phyloP scores from a whole-genome alignment of 2,797 vertebrate genomes.

The Erpetoichthys calabaricus region DNA sequence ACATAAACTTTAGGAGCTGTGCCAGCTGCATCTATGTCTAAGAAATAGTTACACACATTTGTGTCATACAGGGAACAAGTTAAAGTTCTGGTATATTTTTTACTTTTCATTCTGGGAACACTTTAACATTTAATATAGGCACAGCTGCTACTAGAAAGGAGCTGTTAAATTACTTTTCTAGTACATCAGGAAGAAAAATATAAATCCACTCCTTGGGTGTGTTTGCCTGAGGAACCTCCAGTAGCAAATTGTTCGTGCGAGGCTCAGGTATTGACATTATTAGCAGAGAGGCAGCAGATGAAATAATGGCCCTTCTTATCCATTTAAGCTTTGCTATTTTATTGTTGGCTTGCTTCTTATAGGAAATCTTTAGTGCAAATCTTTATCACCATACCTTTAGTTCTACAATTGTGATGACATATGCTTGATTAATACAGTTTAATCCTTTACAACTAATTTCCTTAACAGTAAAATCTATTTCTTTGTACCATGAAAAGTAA shows the following conservation, averaged over 20 bases:
- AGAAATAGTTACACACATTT: too few relatives aligned
- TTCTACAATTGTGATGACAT: constrained; percentile 21
- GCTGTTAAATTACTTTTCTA: too few relatives aligned
- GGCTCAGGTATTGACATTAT: constrained; percentile 8
- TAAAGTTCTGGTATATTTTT: too few relatives aligned
- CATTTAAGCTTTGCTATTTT: constrained; percentile 22
- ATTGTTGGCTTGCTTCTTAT: constrained; percentile 20
- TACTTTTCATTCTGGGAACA: neutral
- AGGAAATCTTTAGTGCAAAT: constrained; percentile 27
- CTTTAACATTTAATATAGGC: constrained; percentile 31
- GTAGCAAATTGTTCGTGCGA: too few relatives aligned
- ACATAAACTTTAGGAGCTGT: too few relatives aligned
- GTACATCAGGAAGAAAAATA: too few relatives aligned
- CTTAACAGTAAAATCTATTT: constrained; percentile 25
- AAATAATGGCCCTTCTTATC: neutral
- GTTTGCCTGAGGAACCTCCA: too few relatives aligned
- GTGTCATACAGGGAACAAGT: too few relatives aligned
- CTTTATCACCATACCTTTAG: constrained; percentile 21
- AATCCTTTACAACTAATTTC: constrained; percentile 23
- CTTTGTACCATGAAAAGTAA: constrained; percentile 28
- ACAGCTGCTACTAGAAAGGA: constrained; percentile 20
- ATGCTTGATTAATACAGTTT: constrained; percentile 27
- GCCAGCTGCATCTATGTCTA: too few relatives aligned
- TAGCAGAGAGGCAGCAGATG: constrained; percentile 9
- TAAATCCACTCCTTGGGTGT: too few relatives aligned